Conservation (phyloP, 1,140 invertebrate species). For the Caerostris darwini region DNA sequence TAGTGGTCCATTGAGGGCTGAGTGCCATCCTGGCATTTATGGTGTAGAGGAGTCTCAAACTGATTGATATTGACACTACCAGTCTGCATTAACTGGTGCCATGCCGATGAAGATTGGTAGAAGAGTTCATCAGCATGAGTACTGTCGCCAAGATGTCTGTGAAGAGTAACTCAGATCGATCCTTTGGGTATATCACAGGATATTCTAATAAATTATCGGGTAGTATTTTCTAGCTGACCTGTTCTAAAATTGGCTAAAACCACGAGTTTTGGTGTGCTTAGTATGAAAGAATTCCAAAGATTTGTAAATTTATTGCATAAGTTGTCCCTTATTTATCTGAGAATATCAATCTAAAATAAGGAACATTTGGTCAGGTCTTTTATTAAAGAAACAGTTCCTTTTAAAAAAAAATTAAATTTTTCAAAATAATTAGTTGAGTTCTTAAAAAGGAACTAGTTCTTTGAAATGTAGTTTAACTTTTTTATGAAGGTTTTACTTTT, state of each 20-base stretch:
- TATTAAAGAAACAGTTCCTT: too few species aligned
- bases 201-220: neutral
- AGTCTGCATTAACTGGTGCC: conserved; percentile 55
- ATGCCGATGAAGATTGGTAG: conserved; percentile 22
- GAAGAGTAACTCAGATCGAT: neutral
- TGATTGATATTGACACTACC: conserved; percentile 59
- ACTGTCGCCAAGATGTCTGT: conserved; percentile 41
- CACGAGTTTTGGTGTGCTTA: neutral
- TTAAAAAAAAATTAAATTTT: too few species aligned
- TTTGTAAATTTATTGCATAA: neutral
- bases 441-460: too few species aligned
- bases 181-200: neutral
- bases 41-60: neutral
- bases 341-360: neutral
- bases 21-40: conserved; percentile 63
- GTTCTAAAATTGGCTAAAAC: neutral
- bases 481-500: too few species aligned
- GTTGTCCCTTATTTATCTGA: too few species aligned
- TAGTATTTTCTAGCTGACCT: neutral
- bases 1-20: conserved; percentile 43
- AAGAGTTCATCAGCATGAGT: neutral
- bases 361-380: neutral
- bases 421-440: too few species aligned
- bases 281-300: neutral
- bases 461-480: too few species aligned